Conservation (phyloP, 2,113 vertebrate species). For the Muscicapa adusta region DNA sequence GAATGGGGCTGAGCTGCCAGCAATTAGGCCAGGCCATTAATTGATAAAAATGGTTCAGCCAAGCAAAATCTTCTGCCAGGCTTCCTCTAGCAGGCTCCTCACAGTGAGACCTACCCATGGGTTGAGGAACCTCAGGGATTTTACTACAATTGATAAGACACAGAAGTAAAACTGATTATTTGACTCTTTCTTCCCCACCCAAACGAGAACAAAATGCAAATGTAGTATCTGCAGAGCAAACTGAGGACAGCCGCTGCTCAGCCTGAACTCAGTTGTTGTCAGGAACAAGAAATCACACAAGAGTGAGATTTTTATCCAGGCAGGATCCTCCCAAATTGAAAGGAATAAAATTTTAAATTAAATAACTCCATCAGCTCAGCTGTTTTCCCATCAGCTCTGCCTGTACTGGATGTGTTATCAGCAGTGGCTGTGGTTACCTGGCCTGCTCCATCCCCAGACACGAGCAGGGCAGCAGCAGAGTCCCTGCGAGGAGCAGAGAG, state of each 20-base stretch:
- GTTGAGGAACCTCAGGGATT: not conserved
- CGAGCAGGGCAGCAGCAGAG: not conserved
- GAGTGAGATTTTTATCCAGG: not conserved
- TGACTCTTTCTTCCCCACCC: fast-evolving
- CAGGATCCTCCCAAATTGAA: not conserved
- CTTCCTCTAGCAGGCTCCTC: not conserved
- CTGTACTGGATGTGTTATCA: not conserved
- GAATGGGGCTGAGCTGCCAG: not conserved
- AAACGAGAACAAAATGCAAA: not conserved
- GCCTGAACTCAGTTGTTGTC: not conserved
- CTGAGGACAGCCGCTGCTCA: not conserved
- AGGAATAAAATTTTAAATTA: not conserved
- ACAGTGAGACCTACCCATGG: fast-evolving
- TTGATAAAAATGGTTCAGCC: not conserved
- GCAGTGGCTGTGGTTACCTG: not conserved
- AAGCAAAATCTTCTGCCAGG: not conserved
- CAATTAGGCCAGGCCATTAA: not conserved
- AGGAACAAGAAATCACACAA: not conserved
- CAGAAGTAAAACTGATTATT: not conserved
- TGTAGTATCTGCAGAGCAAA: not conserved
- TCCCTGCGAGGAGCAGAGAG: not conserved
- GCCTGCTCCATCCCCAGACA: not conserved
- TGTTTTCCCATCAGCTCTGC: not conserved
- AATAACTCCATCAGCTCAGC: not conserved
- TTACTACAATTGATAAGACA: not conserved